Conservation (phyloP, 1,140 invertebrate species). For the Chironomus striatipennis region DNA sequence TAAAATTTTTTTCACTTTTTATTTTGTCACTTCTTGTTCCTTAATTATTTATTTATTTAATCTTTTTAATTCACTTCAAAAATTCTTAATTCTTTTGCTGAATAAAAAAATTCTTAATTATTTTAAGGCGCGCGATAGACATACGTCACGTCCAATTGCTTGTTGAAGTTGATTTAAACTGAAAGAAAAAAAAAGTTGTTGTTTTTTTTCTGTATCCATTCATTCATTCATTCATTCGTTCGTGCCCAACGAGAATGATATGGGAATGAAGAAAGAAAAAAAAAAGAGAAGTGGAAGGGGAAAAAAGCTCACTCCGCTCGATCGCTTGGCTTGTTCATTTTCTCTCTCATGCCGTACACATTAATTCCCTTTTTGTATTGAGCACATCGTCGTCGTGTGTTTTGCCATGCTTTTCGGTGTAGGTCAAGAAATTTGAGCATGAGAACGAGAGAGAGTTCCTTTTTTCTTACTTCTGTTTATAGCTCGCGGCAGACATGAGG, state of each 20-base stretch:
- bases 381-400: constrained; percentile 4
- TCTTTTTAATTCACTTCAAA: background rate
- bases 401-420: constrained; percentile 22
- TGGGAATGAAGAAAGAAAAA: too few relatives aligned
- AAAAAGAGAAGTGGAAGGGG: background rate
- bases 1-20: background rate
- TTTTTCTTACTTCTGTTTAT: background rate
- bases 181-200: background rate
- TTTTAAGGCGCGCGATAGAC: constrained; percentile 17
- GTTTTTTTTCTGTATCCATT: constrained; percentile 2
- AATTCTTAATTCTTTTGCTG: background rate
- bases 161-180: constrained; percentile 12
- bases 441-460: background rate
- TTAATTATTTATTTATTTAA: background rate
- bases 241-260: background rate
- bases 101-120: background rate
- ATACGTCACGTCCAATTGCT: constrained; percentile 21
- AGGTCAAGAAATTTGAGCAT: constrained; percentile 3
- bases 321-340: background rate
- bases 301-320: constrained; percentile 15
- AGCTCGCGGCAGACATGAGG: background rate
- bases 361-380: constrained; percentile 12
- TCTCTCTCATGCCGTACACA: background rate
- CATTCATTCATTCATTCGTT: constrained; percentile 23
- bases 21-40: background rate